phyloP scores from a whole-genome alignment of 1,140 invertebrate species.

The Colletes gigas region DNA sequence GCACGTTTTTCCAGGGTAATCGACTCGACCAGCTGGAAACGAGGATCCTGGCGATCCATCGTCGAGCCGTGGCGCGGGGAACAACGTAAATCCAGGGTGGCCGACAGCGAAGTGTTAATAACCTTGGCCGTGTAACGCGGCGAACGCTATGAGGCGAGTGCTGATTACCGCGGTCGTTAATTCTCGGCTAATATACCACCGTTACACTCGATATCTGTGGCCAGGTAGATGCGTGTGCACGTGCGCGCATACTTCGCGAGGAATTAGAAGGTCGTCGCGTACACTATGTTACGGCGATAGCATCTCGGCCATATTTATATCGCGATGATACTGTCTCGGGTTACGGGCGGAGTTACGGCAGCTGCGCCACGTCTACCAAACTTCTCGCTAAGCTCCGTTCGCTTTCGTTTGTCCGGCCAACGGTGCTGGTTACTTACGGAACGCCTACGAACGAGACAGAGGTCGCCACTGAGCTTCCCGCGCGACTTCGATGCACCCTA shows the following conservation, averaged over 20 bases:
- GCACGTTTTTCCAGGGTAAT: conserved; percentile 10
- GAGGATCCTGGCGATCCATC: conserved; percentile 24
- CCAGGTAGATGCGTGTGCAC: conserved; percentile 39
- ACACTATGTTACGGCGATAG: conserved; percentile 73
- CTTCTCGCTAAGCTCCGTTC: not conserved
- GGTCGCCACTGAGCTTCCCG: no score
- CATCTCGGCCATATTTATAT: conserved; percentile 69
- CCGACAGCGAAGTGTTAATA: conserved; percentile 59
- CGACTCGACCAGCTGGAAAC: conserved; percentile 18
- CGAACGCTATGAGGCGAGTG: conserved; percentile 68
- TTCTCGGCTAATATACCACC: conserved; percentile 67
- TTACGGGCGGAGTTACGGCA: conserved; percentile 62
- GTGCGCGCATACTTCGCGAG: conserved; percentile 57
- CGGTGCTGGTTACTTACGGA: no score
- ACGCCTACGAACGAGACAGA: no score
- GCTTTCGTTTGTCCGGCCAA: no score
- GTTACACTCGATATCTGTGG: conserved; percentile 59
- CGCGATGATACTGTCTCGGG: conserved; percentile 65
- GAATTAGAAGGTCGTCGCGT: conserved; percentile 73
- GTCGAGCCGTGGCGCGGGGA: not conserved
- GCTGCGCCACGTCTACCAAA: conserved; percentile 16
- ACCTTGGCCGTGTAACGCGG: conserved; percentile 65
- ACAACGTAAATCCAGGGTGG: conserved; percentile 45
- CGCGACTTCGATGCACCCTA: no score
- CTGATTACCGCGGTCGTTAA: conserved; percentile 69